Base-by-base conservation (phyloP, 1,140 invertebrate species). In the Ostrea denselamellosa region DNA sequence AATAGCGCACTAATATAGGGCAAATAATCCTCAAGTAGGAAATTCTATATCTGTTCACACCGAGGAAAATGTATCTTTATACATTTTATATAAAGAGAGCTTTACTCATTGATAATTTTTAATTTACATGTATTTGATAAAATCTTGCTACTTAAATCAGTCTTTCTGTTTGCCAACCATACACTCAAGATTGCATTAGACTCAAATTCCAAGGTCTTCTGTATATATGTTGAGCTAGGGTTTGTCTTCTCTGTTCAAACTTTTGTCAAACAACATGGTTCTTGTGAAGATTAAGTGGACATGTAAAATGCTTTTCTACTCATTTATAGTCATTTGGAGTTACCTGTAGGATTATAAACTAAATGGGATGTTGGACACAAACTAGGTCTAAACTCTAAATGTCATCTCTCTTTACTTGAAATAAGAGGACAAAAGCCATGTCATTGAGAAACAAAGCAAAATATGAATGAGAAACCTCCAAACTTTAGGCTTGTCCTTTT, bases 111-210 rank as follows among this genome's bases (percentile, higher is more conserved):
- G 68, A 77, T 77, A 77, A 25, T 14, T 77, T 77, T 34, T 28
- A 77, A 77, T 77, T 25, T 77, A n/a, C n/a, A n/a, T n/a, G n/a
- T n/a, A 34, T 77, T 77, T 77, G 68, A 77, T 77, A 77, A 77
- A 77, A 77, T 77, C 68, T 77, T 22, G 68, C 68, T 44, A 28
- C 25, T 77, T 25, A 34, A 34, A 25, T 17, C 28, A 77, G 68
- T 8, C 68, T 28, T 77, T 77, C 68, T 77, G 68, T 77, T 77
- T 77, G 14, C 68, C 68, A 4, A 34, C 68, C 25, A 34, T 77
- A 77, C 68, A 28, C 68, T 77, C 25, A 1, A 77, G 68, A 28
- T 25, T 77, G 68, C 68, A 77, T 77, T 77, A 77, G 68, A 77
- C 9, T 17, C 25, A 8, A 34, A 28, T 28, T 34, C 10, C 68